Evolutionary conservation across 2,797 vertebrate genomes (phyloP).

Genomic region (Orientallactaga sibirica): DNA sequence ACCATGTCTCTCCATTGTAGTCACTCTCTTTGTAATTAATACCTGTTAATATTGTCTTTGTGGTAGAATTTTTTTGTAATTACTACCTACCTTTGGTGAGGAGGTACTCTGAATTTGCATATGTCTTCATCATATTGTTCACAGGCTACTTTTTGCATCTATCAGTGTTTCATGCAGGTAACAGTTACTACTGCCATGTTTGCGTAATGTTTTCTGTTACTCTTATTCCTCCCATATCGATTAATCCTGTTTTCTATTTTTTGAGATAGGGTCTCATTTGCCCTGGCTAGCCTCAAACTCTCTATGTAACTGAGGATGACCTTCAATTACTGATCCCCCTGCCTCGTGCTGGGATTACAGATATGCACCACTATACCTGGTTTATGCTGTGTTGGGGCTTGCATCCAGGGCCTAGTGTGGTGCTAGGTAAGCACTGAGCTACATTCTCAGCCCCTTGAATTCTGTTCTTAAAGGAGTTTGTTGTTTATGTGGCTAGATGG

Average conservation of each 20-base stretch:
- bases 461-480: conserved; percentile 38
- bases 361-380: too few species aligned
- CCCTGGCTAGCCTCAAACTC: too few species aligned
- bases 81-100: neutral
- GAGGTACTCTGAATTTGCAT: neutral
- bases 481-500: conserved; percentile 10
- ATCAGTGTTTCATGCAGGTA: neutral
- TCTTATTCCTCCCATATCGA: neutral
- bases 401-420: too few species aligned
- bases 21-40: conserved; percentile 20
- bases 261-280: too few species aligned
- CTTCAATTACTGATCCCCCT: too few species aligned
- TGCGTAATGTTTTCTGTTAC: conserved; percentile 30
- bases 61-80: conserved; percentile 36
- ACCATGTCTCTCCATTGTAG: neutral
- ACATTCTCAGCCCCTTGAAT: neutral
- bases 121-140: neutral
- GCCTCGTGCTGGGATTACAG: too few species aligned
- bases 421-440: too few species aligned
- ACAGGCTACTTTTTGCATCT: neutral
- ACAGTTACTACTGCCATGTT: neutral
- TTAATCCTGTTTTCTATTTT: neutral
- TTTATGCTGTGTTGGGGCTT: too few species aligned
- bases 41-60: neutral
- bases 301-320: too few species aligned